Evolutionary conservation across 2,888 invertebrate genomes (phyloP).

Genomic region (Coleophora flavipennella): DNA sequence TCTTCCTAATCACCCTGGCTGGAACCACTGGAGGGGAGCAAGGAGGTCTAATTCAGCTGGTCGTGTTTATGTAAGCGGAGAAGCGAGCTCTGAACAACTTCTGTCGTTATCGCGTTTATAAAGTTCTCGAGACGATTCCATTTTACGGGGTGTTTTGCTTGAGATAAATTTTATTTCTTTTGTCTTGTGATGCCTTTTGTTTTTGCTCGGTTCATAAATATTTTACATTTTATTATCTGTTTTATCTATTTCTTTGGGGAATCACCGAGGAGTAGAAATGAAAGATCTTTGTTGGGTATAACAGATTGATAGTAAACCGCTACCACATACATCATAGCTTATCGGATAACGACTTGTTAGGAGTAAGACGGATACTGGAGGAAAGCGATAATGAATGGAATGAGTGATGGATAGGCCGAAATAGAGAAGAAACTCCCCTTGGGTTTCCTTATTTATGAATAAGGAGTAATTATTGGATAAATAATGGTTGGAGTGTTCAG

Average conservation of each 20-base stretch:
- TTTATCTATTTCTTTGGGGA: constrained; percentile 1
- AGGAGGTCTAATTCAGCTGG: constrained; percentile 32
- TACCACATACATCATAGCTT: constrained; percentile 19
- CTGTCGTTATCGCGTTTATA: constrained; percentile 70
- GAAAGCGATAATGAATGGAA: constrained; percentile 18
- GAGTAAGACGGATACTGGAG: constrained; percentile 17
- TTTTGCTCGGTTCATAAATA: constrained; percentile 20
- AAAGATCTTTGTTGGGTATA: constrained; percentile 7
- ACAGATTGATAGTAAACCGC: constrained; percentile 32
- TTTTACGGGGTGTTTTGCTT: constrained; percentile 71
- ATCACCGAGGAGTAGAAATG: constrained; percentile 14
- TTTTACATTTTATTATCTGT: neutral
- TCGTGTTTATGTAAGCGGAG: constrained; percentile 58
- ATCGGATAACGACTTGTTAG: constrained; percentile 21
- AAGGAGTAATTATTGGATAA: too few species aligned
- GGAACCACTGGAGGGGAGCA: constrained; percentile 11
- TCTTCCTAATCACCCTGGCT: constrained; percentile 5
- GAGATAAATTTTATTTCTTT: constrained; percentile 67
- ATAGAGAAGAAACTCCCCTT: constrained; percentile 1
- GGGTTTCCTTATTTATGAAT: too few species aligned
- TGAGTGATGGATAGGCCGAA: constrained; percentile 26
- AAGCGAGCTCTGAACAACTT: constrained; percentile 67
- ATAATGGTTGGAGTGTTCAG: too few species aligned
- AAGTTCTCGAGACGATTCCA: constrained; percentile 67
- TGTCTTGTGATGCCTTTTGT: constrained; percentile 44